Evolutionary conservation across 2,888 invertebrate genomes (phyloP).

Genomic region (Entomobrya multifasciata): DNA sequence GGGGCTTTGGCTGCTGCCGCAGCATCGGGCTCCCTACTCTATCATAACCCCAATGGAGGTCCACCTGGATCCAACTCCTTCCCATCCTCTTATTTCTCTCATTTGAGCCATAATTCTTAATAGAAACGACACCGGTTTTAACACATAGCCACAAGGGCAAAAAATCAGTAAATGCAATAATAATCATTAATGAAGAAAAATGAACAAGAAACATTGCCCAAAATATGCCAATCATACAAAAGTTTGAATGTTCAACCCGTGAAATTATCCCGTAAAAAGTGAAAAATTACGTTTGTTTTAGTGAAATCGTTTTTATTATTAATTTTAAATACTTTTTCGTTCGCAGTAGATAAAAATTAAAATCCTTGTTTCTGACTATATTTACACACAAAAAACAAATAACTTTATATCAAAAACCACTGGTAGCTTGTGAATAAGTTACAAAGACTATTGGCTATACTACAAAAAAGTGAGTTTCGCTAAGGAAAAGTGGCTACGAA

Average conservation of each 20-base stretch:
- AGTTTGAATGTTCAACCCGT: neutral
- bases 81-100: slow-evolving; percentile 79
- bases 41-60: slow-evolving; percentile 75
- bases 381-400: neutral
- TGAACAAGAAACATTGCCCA: too few species aligned
- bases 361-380: neutral
- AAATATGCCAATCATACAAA: too few species aligned
- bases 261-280: neutral
- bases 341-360: neutral
- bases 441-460: too few species aligned
- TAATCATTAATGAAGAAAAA: slow-evolving; percentile 3
- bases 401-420: neutral
- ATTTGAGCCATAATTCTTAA: slow-evolving; percentile 79
- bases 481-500: neutral
- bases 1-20: slow-evolving; percentile 73
- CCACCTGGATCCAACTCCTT: slow-evolving; percentile 78
- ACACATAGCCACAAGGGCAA: neutral
- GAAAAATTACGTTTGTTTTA: neutral
- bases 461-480: neutral
- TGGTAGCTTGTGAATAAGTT: slow-evolving; percentile 19
- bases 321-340: neutral
- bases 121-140: neutral
- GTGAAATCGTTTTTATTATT: neutral
- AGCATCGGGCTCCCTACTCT: slow-evolving; percentile 76
- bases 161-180: slow-evolving; percentile 44